Evolutionary conservation across 2,113 vertebrate species (phyloP).

Genomic region (Spea multiplicata): DNA sequence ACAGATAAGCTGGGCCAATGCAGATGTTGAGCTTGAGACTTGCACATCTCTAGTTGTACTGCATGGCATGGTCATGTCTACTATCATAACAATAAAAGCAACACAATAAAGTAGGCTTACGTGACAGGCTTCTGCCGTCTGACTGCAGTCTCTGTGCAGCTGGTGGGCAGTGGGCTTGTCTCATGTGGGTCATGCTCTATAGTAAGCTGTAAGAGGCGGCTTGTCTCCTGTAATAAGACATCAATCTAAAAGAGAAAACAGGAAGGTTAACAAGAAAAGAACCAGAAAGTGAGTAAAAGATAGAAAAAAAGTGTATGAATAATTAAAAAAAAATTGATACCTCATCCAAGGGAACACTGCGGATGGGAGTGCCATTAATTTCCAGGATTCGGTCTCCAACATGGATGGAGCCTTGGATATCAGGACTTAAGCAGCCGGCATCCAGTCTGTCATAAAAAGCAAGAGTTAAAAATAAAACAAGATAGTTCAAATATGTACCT

Average conservation of each 20-base stretch:
- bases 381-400: constrained; percentile 93
- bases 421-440: constrained; percentile 88
- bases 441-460: constrained; percentile 69
- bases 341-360: constrained; percentile 91
- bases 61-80: no score
- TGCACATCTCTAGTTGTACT: no score
- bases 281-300: no score
- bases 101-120: constrained; percentile 61
- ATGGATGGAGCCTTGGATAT: constrained; percentile 95
- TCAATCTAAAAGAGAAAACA: constrained; percentile 74
- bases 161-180: constrained; percentile 60
- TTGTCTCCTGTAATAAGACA: constrained; percentile 92
- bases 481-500: no score
- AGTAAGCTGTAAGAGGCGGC: constrained; percentile 90
- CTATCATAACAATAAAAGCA: no score
- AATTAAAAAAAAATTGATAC: constrained; percentile 60
- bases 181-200: constrained; percentile 91
- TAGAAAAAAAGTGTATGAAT: neutral
- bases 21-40: no score
- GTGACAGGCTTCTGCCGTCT: constrained; percentile 65
- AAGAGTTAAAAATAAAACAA: neutral
- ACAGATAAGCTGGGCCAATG: no score
- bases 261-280: no score
- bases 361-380: constrained; percentile 93
- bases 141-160: constrained; percentile 64